A percentile compares a stretch with the other conserved stretches of the same genome.
phyloP scores from a whole-genome alignment of 2,888 invertebrate genomes.

The Rotaria magnacalcarata region DNA sequence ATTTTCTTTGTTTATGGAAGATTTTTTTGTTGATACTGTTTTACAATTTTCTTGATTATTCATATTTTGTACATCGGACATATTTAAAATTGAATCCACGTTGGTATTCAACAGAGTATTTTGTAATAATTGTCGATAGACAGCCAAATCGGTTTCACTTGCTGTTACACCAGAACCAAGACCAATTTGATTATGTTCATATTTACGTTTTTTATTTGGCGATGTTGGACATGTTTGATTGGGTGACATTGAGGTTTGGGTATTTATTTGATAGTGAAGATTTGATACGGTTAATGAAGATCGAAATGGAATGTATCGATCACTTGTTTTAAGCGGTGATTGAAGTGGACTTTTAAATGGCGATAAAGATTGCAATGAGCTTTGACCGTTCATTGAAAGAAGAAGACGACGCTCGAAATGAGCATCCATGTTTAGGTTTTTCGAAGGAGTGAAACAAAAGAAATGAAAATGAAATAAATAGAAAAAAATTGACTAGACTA shows the following conservation, averaged over 20 bases:
- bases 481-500: constrained; percentile 29
- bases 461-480: not conserved
- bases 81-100: constrained; percentile 15
- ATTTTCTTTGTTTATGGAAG: not conserved
- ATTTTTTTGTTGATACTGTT: not conserved
- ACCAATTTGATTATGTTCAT: constrained; percentile 37
- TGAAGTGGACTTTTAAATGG: constrained; percentile 35
- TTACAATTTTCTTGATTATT: constrained; percentile 6
- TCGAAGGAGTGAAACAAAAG: not conserved
- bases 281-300: not conserved
- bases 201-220: constrained; percentile 16
- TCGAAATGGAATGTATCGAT: constrained; percentile 33
- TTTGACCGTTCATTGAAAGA: constrained; percentile 11
- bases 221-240: constrained; percentile 9
- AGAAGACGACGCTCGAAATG: constrained; percentile 31
- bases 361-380: not conserved
- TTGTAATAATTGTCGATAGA: not conserved
- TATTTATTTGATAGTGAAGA: not conserved
- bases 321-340: constrained; percentile 19
- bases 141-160: constrained; percentile 20
- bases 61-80: not conserved
- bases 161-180: constrained; percentile 8
- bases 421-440: not conserved
- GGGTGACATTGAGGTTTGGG: not conserved
- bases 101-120: constrained; percentile 25